Conservation (phyloP, 2,888 invertebrate genomes). For the Tethea ocularis region DNA sequence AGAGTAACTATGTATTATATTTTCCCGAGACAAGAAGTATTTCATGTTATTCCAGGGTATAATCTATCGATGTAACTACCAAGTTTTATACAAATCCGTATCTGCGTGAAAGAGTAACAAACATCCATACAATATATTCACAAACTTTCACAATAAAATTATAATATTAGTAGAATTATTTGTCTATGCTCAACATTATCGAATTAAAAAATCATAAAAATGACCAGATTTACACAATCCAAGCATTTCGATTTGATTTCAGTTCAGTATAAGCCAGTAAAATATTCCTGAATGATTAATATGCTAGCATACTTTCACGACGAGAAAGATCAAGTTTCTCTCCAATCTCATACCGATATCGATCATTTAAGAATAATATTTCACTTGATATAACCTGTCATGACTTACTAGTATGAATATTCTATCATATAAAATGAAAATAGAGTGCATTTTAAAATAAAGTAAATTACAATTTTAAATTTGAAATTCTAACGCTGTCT, state of each 20-base stretch:
- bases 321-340: neutral
- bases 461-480: neutral
- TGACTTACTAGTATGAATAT: neutral
- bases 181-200: no score
- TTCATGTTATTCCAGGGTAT: no score
- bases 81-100: no score
- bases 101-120: no score
- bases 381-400: neutral
- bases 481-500: neutral
- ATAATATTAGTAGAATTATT: no score
- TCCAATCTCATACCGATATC: neutral
- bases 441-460: no score
- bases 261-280: neutral
- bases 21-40: no score
- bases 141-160: no score
- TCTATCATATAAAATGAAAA: neutral
- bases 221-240: neutral
- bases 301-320: neutral
- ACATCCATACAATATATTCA: no score
- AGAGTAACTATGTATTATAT: no score
- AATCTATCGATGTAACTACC: no score
- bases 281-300: slow-evolving; percentile 3
- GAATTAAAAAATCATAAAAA: neutral
- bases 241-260: neutral
- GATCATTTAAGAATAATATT: slow-evolving; percentile 1